phyloP scores from a whole-genome alignment of 2,888 invertebrate genomes.

The Colletes collaris region DNA sequence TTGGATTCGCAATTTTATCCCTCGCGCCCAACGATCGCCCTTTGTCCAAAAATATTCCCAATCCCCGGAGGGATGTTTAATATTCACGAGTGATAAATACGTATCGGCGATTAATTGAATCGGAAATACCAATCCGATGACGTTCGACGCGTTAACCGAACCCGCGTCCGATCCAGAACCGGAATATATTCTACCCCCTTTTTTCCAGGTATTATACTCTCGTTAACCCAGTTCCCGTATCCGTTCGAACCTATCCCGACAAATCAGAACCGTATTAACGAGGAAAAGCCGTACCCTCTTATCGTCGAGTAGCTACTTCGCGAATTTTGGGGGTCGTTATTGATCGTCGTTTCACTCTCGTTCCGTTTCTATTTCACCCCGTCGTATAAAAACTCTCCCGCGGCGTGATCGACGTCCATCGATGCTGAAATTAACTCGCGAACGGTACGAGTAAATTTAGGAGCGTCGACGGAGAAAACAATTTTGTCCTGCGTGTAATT shows the following conservation, averaged over 20 bases:
- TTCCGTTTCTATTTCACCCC: background rate
- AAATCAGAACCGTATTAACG: slow-evolving; percentile 23
- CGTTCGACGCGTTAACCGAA: slow-evolving; percentile 15
- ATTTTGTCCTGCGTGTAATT: too few species aligned
- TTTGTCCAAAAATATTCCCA: background rate
- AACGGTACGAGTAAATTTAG: too few species aligned
- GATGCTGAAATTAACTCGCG: too few species aligned
- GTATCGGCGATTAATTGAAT: slow-evolving; percentile 1
- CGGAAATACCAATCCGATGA: background rate
- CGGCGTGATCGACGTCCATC: too few species aligned
- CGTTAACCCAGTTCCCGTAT: slow-evolving; percentile 44
- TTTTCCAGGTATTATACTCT: slow-evolving; percentile 15
- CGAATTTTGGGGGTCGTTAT: slow-evolving; percentile 1
- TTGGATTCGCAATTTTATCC: background rate
- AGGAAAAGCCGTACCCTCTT: slow-evolving; percentile 11
- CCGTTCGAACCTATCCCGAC: slow-evolving; percentile 5
- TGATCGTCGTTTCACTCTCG: slow-evolving; percentile 20
- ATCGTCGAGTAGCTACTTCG: background rate
- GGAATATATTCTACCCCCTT: background rate
- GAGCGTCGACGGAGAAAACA: too few species aligned
- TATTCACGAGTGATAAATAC: background rate
- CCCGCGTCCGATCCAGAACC: background rate
- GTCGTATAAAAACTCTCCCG: background rate
- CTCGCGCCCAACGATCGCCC: background rate
- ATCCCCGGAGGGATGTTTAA: background rate